Base-by-base conservation (phyloP, 2,797 vertebrate genomes). In the Philypnodon macrostomus region DNA sequence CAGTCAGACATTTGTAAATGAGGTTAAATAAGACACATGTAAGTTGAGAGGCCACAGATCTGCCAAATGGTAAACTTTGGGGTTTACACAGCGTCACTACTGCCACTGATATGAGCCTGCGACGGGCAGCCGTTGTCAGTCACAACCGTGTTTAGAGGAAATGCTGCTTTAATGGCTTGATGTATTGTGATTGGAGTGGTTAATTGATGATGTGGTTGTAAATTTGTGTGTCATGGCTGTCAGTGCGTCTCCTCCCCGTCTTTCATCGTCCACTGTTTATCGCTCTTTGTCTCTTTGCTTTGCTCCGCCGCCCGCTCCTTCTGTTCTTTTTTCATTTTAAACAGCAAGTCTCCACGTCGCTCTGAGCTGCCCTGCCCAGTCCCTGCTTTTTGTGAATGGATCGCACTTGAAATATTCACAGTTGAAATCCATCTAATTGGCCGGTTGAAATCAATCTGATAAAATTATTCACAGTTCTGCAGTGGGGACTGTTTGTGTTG, bases 101-200 rank as follows among this genome's bases (percentile, higher is more conserved):
- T 12, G 58, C 59, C 74, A n/a, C n/a, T 59, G 56, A 67, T 69
- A 70, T 24, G 15, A 61, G 58, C 61, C 63, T 29, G 12, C 42
- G 63, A 75, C 70, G 56, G 66, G 65, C 51, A 55, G 72, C 39
- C 40, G 41, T 50, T 67, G 63, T 74, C 64, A 65, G 69, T 75
- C 74, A 61, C 67, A 52, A 55, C 46, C 58, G 59, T 40, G 52
- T 73, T 76, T 68, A 33, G 60, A 40, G 47, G 41, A 65, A 79
- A 81, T 79, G 72, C 65, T 80, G 65, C 58, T 85, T 81, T 81
- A 73, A 78, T 81, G 76, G 66, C 74, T 75, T 80, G 70, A 86
- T 87, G 69, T 76, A 79, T 84, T 81, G 79, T 84, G 87, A 87
- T 81, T 81, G 73, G 72, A 86, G 79, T 84, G 75, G 73, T 83